phyloP scores from a whole-genome alignment of 2,888 invertebrate genomes.

The Rotaria socialis region DNA sequence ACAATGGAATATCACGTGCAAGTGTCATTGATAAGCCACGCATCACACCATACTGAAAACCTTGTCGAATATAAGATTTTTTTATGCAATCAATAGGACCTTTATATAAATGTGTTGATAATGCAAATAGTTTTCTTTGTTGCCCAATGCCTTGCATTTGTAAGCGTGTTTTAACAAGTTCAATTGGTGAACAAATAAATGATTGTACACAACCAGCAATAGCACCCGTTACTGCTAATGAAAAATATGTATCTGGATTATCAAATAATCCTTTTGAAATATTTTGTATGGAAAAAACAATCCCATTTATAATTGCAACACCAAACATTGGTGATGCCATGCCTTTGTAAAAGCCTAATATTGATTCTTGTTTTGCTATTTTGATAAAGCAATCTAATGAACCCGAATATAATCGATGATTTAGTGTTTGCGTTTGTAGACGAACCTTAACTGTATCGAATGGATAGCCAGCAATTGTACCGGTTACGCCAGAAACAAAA shows the following conservation, averaged over 20 bases:
- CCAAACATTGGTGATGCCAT: constrained; percentile 84
- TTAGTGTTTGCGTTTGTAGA: constrained; percentile 40
- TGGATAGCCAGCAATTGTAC: constrained; percentile 44
- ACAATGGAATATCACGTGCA: constrained; percentile 75
- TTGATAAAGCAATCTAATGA: constrained; percentile 45
- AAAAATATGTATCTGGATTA: constrained; percentile 64
- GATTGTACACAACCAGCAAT: constrained; percentile 79
- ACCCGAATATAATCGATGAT: constrained; percentile 38
- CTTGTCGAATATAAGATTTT: neutral
- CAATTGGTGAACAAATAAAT: constrained; percentile 79
- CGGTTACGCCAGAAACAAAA: constrained; percentile 37
- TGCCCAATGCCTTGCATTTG: constrained; percentile 64
- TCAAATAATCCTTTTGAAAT: constrained; percentile 54
- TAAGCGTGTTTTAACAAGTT: constrained; percentile 80
- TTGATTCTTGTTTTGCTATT: constrained; percentile 46
- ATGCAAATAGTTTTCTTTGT: neutral
- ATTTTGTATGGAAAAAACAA: constrained; percentile 85
- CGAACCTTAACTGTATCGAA: constrained; percentile 46
- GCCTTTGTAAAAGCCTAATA: constrained; percentile 68
- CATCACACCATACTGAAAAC: constrained; percentile 66
- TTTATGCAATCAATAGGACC: constrained; percentile 35
- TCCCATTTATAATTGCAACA: constrained; percentile 81
- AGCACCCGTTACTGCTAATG: constrained; percentile 68
- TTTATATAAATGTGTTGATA: constrained; percentile 31
- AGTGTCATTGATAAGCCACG: constrained; percentile 73